Base-by-base conservation (phyloP, 1,140 invertebrate genomes). In the Chymomyza costata region DNA sequence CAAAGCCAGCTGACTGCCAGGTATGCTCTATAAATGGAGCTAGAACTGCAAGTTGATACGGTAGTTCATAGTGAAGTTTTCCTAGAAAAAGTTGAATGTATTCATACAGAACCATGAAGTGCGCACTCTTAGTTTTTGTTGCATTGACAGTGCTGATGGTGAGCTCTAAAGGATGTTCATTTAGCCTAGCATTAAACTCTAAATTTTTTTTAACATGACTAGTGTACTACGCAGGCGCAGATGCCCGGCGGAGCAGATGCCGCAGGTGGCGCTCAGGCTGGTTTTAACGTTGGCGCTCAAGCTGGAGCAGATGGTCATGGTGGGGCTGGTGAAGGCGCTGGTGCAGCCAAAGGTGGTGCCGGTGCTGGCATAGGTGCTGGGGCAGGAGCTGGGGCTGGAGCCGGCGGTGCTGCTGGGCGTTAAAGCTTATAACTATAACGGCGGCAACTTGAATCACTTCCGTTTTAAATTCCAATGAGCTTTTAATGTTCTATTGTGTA, bases 61-160 rank as follows among this genome's bases (percentile, higher is more conserved):
- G 1, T 5, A 11, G 13, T 11, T 6, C 16, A 47, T 40, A 16
- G 10, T 43, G 19, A 13, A 18, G 17, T 13, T 32, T n/a, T n/a
- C n/a, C n/a, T n/a, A n/a, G n/a, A n/a, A n/a, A n/a, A n/a, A n/a
- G n/a, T n/a, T n/a, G n/a, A n/a, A n/a, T n/a, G n/a, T n/a, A n/a
- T n/a, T 5, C 15, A 8, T 19, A 1, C 8, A 40, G 15, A 10
- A 46, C 18, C 6, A 71, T 71, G 68, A 66, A 66, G 58, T 11
- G 50, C 6, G 8, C 31, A 8, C 25, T 40, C 18, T 7, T 34
- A 14, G 3, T 41, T 18, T n/a, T 63, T 2, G 37, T 40, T 1
- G 35, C 30, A 2, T 13, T 73, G 21, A 41, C 34, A 1, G 17
- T 52, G 50, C 19, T 71, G 8, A 2, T 71, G 49, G 68, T 73